phyloP scores from a whole-genome alignment of 2,797 vertebrate genomes.

The Erethizon dorsatum region DNA sequence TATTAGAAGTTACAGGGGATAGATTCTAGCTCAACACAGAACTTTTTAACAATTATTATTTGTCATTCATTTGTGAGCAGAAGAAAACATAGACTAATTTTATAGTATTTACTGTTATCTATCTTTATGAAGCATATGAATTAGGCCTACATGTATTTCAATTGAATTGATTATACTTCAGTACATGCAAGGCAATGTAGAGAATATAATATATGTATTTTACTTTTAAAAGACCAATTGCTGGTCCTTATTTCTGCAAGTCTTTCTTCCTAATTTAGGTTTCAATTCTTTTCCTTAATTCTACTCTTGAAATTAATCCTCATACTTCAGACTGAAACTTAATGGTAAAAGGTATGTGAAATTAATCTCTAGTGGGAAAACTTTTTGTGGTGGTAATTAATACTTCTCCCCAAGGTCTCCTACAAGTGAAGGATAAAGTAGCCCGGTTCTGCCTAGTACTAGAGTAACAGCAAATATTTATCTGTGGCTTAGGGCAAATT shows the following conservation, averaged over 20 bases:
- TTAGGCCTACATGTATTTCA: conserved; percentile 4
- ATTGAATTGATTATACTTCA: neutral
- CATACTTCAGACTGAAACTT: conserved; percentile 15
- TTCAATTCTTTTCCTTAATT: conserved; percentile 63
- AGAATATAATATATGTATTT: neutral
- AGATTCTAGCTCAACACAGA: conserved; percentile 50
- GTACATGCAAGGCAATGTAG: neutral
- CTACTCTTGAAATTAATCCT: conserved; percentile 53
- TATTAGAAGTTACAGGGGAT: neutral
- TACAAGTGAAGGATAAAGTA: conserved; percentile 47
- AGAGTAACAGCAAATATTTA: conserved; percentile 79
- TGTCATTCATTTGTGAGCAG: neutral
- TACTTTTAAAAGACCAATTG: conserved; percentile 45
- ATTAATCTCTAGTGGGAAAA: conserved; percentile 64
- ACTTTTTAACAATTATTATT: neutral
- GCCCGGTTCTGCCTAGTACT: conserved; percentile 34
- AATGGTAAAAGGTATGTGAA: conserved; percentile 32
- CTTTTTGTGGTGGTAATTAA: conserved; percentile 54
- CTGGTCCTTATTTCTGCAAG: conserved; percentile 4
- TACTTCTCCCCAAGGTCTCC: conserved; percentile 60
- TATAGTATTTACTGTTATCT: neutral
- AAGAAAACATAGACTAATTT: conserved; percentile 33
- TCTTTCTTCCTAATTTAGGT: conserved; percentile 29
- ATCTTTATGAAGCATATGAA: neutral
- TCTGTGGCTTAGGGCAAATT: conserved; percentile 64